These are phyloP conservation scores for Cabera pusaria DNA, from an alignment of 2,888 invertebrate species.

Conservation along the genomic window DNA sequence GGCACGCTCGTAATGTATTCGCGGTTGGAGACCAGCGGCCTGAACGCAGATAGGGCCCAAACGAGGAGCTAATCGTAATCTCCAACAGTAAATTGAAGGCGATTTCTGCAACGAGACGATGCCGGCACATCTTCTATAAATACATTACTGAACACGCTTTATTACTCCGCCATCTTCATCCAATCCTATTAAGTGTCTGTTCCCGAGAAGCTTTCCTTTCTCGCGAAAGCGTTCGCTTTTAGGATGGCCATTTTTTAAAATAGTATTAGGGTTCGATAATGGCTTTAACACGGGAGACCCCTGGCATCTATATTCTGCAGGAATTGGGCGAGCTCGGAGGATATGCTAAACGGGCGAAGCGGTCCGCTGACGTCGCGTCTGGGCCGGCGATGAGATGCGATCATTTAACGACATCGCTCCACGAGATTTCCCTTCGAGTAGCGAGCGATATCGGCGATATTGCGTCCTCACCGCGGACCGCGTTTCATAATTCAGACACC, in stretches of 20 bases:
- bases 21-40: conserved; percentile 26
- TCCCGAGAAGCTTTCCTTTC: conserved; percentile 61
- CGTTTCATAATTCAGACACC: conserved; percentile 60
- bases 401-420: conserved; percentile 70
- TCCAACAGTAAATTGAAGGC: conserved; percentile 64
- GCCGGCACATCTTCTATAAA: conserved; percentile 71
- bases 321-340: conserved; percentile 64
- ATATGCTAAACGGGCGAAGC: conserved; percentile 66
- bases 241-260: conserved; percentile 75
- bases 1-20: conserved; percentile 27
- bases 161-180: conserved; percentile 78
- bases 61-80: conserved; percentile 62
- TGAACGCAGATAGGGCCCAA: conserved; percentile 48
- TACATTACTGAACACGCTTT: conserved; percentile 80
- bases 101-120: conserved; percentile 58
- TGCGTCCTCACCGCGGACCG: conserved; percentile 52
- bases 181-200: conserved; percentile 79
- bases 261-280: conserved; percentile 77
- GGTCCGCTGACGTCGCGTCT: conserved; percentile 74
- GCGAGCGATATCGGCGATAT: conserved; percentile 62
- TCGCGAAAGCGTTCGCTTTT: conserved; percentile 62
- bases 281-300: conserved; percentile 64
- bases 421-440: conserved; percentile 56
- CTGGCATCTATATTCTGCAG: conserved; percentile 62
- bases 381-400: conserved; percentile 62